Evolutionary conservation across 2,797 vertebrate genomes (phyloP).

Genomic region (Anguilla anguilla): DNA sequence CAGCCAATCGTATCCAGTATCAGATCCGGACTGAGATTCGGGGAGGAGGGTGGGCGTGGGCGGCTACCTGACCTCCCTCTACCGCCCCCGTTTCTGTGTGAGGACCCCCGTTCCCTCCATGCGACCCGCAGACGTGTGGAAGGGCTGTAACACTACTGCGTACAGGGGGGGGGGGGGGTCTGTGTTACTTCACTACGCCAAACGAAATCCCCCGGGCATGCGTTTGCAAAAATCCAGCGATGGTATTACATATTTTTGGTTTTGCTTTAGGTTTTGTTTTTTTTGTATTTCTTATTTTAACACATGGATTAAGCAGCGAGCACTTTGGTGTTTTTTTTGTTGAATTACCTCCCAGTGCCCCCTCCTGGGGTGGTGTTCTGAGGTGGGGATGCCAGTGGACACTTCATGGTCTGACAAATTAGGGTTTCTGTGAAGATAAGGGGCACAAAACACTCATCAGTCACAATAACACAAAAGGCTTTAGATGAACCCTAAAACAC

Average conservation of each 20-base stretch:
- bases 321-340: constrained; percentile 55
- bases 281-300: not conserved
- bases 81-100: not conserved
- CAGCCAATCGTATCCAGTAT: not conserved
- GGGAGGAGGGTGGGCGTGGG: not conserved
- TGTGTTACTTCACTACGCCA: not conserved
- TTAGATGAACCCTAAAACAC: constrained; percentile 27
- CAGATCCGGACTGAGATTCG: not conserved
- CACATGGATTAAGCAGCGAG: constrained; percentile 45
- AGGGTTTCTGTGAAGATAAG: not conserved
- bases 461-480: constrained; percentile 9
- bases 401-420: constrained; percentile 19
- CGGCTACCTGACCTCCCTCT: not conserved
- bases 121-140: not conserved
- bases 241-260: constrained; percentile 7
- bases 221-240: constrained; percentile 4
- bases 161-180: not conserved
- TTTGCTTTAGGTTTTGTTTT: not conserved
- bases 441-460: not conserved
- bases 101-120: not conserved
- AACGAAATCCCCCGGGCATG: not conserved
- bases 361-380: constrained; percentile 39
- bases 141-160: not conserved
- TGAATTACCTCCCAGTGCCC: constrained; percentile 36
- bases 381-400: constrained; percentile 32